Evolutionary conservation across 2,888 invertebrate species (phyloP).

Genomic region (Chrysolina oricalcia): DNA sequence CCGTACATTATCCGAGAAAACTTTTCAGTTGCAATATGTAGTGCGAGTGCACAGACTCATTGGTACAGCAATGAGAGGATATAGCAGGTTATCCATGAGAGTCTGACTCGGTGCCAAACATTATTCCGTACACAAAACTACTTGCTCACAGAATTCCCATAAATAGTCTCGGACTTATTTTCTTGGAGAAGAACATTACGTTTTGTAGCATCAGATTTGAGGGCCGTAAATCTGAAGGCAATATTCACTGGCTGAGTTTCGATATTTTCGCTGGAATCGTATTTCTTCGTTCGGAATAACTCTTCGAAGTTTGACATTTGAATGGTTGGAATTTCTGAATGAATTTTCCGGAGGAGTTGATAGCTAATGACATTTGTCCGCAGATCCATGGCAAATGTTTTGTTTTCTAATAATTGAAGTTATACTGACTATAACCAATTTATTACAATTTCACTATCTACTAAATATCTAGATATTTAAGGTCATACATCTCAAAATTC

Average conservation of each 20-base stretch:
- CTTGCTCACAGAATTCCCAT: constrained; percentile 41
- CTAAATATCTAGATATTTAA: too few relatives aligned
- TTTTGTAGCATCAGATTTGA: constrained; percentile 27
- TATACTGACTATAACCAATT: too few relatives aligned
- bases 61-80: constrained; percentile 27
- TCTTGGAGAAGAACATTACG: constrained; percentile 32
- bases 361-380: too few relatives aligned
- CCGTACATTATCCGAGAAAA: constrained; percentile 21
- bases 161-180: constrained; percentile 46
- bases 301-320: not conserved
- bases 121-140: constrained; percentile 39
- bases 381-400: too few relatives aligned
- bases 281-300: not conserved
- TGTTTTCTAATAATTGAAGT: too few relatives aligned
- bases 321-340: too few relatives aligned
- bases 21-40: constrained; percentile 27
- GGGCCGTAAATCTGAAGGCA: constrained; percentile 34
- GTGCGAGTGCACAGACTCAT: constrained; percentile 30
- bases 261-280: constrained; percentile 10
- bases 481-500: too few relatives aligned
- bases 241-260: constrained; percentile 26
- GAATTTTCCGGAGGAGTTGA: too few relatives aligned
- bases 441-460: too few relatives aligned
- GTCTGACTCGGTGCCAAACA: constrained; percentile 35
- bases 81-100: constrained; percentile 18